phyloP scores from a whole-genome alignment of 2,113 vertebrate genomes.

The Tetraodon nigroviridis region DNA sequence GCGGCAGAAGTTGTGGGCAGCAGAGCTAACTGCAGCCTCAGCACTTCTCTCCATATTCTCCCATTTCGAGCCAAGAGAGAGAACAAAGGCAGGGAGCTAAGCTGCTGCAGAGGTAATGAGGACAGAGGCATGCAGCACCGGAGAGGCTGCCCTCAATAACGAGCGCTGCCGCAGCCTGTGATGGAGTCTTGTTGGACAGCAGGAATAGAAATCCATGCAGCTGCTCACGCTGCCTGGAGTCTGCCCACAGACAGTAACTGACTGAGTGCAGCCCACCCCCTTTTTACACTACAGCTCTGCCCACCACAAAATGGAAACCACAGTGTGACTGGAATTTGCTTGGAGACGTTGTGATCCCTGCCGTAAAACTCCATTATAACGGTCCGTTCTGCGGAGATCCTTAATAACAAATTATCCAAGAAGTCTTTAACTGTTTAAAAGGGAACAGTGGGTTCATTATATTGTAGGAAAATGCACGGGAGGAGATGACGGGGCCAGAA shows the following conservation, averaged over 20 bases:
- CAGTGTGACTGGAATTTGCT: constrained; percentile 68
- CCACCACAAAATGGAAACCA: constrained; percentile 69
- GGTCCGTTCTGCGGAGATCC: constrained; percentile 31
- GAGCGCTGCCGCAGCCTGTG: constrained; percentile 58
- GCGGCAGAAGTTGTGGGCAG: constrained; percentile 71
- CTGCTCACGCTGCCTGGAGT: constrained; percentile 53
- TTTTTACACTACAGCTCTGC: constrained; percentile 66
- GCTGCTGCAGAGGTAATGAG: constrained; percentile 73
- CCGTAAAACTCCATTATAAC: constrained; percentile 44
- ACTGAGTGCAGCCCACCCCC: constrained; percentile 60
- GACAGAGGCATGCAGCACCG: constrained; percentile 61
- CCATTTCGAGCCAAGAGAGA: constrained; percentile 71
- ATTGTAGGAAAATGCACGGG: background rate
- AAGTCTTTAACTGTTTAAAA: constrained; percentile 22
- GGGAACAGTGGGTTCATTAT: constrained; percentile 1
- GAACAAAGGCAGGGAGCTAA: constrained; percentile 70
- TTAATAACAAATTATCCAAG: constrained; percentile 25
- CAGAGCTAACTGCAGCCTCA: constrained; percentile 71
- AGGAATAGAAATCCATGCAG: constrained; percentile 58
- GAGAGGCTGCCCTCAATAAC: constrained; percentile 68
- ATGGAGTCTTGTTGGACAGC: constrained; percentile 62
- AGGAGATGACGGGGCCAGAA: constrained; percentile 1
- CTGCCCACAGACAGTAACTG: constrained; percentile 60
- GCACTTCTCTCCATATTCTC: constrained; percentile 72
- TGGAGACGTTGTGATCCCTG: constrained; percentile 52